A percentile compares a stretch with the other conserved stretches of the same genome.
These are phyloP conservation scores for Saccopteryx bilineata DNA, from an alignment of 2,113 vertebrate genomes.

Conservation along the genomic window DNA sequence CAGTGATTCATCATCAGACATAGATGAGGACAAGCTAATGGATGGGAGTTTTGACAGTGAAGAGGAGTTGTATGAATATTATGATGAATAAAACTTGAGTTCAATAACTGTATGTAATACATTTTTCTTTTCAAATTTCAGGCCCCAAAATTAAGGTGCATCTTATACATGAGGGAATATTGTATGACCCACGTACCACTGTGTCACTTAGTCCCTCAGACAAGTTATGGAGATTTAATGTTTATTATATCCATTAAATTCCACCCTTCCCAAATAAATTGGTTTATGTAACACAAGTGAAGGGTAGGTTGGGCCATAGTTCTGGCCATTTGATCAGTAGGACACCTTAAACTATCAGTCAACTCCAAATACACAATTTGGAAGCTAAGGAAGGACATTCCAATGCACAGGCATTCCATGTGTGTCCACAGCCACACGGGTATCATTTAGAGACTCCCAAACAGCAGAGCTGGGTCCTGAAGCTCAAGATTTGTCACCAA, in stretches of 20 bases:
- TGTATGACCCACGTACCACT: neutral
- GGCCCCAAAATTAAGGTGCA: no score
- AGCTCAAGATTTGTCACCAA: neutral
- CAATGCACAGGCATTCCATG: neutral
- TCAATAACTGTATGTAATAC: no score
- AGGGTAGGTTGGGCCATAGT: neutral
- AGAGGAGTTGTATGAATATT: no score
- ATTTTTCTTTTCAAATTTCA: no score
- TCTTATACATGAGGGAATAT: no score
- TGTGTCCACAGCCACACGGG: neutral
- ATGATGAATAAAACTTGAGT: no score
- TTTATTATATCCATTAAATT: neutral
- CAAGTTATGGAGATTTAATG: neutral
- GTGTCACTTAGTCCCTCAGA: neutral
- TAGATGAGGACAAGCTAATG: no score
- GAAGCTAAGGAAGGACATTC: neutral
- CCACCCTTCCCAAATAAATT: neutral
- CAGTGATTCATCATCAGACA: no score
- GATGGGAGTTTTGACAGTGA: no score
- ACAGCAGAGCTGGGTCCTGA: neutral
- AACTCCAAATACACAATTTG: neutral
- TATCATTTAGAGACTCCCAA: neutral
- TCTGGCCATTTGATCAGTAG: neutral
- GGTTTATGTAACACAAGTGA: neutral
- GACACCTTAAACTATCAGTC: neutral